Percentiles rank a stretch among this genome's conserved stretches.
Evolutionary conservation across 2,113 vertebrate species (phyloP).

Genomic region (Acrocephalus arundinaceus): DNA sequence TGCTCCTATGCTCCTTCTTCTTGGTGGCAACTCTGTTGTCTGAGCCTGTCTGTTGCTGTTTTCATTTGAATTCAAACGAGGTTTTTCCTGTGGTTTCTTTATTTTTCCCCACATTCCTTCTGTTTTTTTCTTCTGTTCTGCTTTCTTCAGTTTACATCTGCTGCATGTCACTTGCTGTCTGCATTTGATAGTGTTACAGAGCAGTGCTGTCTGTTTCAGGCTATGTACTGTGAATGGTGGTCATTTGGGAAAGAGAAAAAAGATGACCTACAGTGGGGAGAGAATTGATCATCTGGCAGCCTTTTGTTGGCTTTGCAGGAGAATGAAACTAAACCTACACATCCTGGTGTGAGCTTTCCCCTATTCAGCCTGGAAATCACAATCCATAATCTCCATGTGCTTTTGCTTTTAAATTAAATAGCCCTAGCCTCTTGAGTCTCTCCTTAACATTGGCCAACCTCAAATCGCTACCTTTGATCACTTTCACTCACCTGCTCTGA

Average conservation of each 20-base stretch:
- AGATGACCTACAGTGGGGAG: accelerated
- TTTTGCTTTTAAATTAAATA: conserved; percentile 42
- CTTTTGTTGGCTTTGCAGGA: background rate
- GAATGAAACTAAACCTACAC: background rate
- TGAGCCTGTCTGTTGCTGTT: background rate
- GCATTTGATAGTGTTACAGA: background rate
- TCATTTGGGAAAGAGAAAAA: background rate
- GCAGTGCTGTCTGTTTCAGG: background rate
- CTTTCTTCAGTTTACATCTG: background rate
- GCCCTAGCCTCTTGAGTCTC: background rate
- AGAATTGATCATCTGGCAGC: background rate
- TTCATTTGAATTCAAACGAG: background rate
- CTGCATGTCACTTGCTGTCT: background rate
- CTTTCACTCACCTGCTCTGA: background rate
- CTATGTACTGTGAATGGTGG: background rate
- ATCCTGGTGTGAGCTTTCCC: background rate
- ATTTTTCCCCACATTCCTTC: background rate
- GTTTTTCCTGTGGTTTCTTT: background rate
- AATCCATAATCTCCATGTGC: background rate
- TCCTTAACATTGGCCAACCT: background rate
- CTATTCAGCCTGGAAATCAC: background rate
- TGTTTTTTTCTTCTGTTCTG: background rate
- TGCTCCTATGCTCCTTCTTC: background rate
- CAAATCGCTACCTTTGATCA: background rate
- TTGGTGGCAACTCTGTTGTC: background rate